Conservation (phyloP, 2,113 vertebrate genomes). For the Perca schrenkii region DNA sequence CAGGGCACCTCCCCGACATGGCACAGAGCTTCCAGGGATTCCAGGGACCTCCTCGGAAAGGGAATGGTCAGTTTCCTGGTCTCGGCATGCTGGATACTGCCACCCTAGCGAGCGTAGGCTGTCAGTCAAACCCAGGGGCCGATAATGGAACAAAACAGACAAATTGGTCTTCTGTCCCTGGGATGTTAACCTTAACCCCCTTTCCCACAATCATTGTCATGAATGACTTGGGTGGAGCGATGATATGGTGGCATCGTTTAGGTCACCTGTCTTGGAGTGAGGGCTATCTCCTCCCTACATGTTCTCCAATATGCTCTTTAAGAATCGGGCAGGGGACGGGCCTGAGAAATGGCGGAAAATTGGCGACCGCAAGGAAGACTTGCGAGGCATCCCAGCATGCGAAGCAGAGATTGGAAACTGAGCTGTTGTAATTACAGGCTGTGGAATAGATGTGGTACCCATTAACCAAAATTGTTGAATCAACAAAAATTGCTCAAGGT, state of each 20-base stretch:
- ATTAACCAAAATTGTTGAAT: constrained; percentile 91
- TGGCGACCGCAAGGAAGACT: constrained; percentile 83
- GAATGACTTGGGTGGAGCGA: constrained; percentile 38
- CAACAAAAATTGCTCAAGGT: constrained; percentile 87
- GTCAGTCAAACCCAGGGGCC: constrained; percentile 69
- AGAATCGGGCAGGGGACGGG: constrained; percentile 66
- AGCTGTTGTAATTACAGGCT: constrained; percentile 90
- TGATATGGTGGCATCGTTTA: constrained; percentile 61
- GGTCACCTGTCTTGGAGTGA: constrained; percentile 82
- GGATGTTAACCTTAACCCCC: constrained; percentile 61
- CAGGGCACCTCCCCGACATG: constrained; percentile 63
- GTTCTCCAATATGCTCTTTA: constrained; percentile 68
- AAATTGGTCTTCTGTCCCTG: constrained; percentile 39
- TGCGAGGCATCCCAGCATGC: constrained; percentile 83
- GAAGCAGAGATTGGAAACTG: constrained; percentile 87
- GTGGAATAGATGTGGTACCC: constrained; percentile 88
- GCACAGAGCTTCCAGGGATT: constrained; percentile 63
- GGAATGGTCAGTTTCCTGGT: constrained; percentile 78
- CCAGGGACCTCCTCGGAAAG: constrained; percentile 69
- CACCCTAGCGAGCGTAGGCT: constrained; percentile 60
- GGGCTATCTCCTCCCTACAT: constrained; percentile 63
- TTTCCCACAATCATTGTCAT: constrained; percentile 72
- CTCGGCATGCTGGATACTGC: constrained; percentile 48
- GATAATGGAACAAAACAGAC: constrained; percentile 74
- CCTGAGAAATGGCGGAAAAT: constrained; percentile 86